These are phyloP conservation scores for Eubasilissa splendida DNA, from an alignment of 2,888 invertebrate genomes.

Conservation along the genomic window DNA sequence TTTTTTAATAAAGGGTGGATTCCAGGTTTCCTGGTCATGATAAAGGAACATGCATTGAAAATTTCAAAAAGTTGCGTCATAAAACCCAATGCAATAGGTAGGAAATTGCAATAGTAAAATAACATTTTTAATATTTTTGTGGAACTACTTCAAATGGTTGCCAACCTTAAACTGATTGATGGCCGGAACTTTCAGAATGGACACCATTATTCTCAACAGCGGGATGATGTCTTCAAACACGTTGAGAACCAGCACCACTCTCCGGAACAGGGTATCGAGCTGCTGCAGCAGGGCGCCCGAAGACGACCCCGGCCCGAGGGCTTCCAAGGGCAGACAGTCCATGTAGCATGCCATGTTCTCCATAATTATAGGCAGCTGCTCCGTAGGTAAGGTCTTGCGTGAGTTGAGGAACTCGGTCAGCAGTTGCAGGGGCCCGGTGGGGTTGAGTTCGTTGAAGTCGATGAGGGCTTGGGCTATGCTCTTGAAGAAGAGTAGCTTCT, in stretches of 20 bases:
- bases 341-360: conserved; percentile 95
- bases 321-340: conserved; percentile 91
- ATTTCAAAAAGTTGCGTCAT: too few relatives aligned
- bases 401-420: conserved; percentile 81
- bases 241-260: conserved; percentile 79
- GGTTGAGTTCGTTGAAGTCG: conserved; percentile 96
- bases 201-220: conserved; percentile 83
- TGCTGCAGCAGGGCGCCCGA: conserved; percentile 86
- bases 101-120: too few relatives aligned
- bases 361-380: conserved; percentile 82
- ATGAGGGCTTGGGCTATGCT: conserved; percentile 94
- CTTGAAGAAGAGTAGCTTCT: conserved; percentile 90
- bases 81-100: too few relatives aligned
- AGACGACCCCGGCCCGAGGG: conserved; percentile 78
- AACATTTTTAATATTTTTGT: too few relatives aligned
- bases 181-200: conserved; percentile 87
- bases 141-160: neutral
- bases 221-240: conserved; percentile 81
- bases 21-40: neutral
- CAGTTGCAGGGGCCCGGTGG: conserved; percentile 93
- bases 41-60: neutral
- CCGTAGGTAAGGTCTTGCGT: conserved; percentile 69
- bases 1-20: too few relatives aligned
- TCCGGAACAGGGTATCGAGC: conserved; percentile 89
- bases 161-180: conserved; percentile 85